Conservation (phyloP, 2,797 vertebrate genomes). For the Sebastes matsubarae region DNA sequence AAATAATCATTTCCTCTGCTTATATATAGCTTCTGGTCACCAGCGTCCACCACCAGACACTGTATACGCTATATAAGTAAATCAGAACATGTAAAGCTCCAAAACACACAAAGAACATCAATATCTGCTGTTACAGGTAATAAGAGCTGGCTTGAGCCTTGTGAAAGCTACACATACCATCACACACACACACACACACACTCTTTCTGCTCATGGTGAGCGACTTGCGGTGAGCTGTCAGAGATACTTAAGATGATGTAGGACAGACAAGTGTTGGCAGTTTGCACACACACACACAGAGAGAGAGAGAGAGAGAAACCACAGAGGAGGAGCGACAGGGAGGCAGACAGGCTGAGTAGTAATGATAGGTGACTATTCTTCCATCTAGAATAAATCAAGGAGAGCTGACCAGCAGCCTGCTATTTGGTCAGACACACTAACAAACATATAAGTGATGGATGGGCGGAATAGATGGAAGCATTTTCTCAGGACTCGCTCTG, state of each 20-base stretch:
- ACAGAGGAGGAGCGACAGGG: constrained; percentile 46
- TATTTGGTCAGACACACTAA: constrained; percentile 29
- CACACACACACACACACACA: constrained; percentile 16
- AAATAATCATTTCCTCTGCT: not conserved
- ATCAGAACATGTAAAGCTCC: not conserved
- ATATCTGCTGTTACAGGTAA: constrained; percentile 30
- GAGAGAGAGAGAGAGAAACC: not conserved
- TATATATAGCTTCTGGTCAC: not conserved
- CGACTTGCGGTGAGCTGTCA: constrained; percentile 88
- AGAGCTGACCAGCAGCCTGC: constrained; percentile 49
- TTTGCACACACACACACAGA: not conserved
- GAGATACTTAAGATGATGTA: constrained; percentile 86
- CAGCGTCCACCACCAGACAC: not conserved
- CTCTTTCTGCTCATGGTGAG: constrained; percentile 76
- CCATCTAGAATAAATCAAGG: constrained; percentile 54
- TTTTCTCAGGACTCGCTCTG: not conserved
- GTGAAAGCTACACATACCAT: constrained; percentile 14
- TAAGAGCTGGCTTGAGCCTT: constrained; percentile 4
- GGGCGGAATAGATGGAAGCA: not conserved
- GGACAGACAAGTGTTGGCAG: constrained; percentile 77
- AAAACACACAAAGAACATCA: not conserved
- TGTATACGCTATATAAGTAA: too few species aligned
- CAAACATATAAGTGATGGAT: constrained; percentile 21
- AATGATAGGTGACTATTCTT: constrained; percentile 64
- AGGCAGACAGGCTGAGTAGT: constrained; percentile 53